Percentiles rank a stretch among this genome's conserved stretches.
phyloP scores from a whole-genome alignment of 2,113 vertebrate genomes.

The Thymallus thymallus region DNA sequence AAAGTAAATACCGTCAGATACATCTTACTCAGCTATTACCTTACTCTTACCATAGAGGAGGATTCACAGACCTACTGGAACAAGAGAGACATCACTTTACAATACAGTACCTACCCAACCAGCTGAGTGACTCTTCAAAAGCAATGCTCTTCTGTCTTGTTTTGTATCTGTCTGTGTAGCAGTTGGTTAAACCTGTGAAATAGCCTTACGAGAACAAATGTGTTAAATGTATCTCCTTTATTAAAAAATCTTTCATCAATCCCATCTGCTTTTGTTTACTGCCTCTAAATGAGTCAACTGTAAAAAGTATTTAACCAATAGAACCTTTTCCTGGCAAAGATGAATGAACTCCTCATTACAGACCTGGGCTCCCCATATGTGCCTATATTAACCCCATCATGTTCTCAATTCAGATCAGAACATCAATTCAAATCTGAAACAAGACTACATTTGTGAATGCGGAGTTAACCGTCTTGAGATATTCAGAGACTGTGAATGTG shows the following conservation, averaged over 20 bases:
- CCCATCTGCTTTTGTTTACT: neutral
- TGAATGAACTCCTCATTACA: neutral
- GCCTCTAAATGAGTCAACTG: neutral
- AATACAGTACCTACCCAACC: neutral
- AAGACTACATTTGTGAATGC: neutral
- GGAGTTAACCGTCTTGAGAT: neutral
- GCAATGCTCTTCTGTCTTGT: slow-evolving; percentile 16
- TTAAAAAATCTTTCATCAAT: neutral
- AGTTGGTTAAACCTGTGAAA: neutral
- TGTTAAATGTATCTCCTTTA: too few species aligned
- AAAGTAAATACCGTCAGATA: slow-evolving; percentile 25
- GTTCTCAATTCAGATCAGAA: neutral
- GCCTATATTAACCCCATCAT: neutral
- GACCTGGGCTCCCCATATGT: neutral
- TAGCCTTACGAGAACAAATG: neutral
- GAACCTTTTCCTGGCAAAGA: neutral
- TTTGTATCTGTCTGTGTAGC: neutral
- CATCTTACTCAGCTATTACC: slow-evolving; percentile 22
- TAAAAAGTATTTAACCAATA: neutral
- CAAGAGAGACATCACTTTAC: slow-evolving; percentile 2
- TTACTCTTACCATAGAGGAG: slow-evolving; percentile 8
- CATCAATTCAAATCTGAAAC: neutral
- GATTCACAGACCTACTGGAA: slow-evolving; percentile 1
- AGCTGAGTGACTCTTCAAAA: neutral
- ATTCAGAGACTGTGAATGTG: slow-evolving; percentile 26